Conservation (phyloP, 2,797 vertebrate species). For the Enteromius radiatus region DNA sequence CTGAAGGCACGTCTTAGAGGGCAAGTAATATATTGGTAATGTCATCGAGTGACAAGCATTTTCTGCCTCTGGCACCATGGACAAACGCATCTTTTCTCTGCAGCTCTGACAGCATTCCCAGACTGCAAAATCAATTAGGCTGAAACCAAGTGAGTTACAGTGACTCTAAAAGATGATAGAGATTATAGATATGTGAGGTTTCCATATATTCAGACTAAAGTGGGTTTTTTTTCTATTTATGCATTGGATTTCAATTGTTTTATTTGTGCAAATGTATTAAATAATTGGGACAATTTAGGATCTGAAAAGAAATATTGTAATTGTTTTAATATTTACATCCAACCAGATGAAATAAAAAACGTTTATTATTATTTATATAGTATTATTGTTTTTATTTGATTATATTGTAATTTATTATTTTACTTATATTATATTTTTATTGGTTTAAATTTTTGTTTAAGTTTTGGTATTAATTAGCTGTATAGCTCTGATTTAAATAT, state of each 20-base stretch:
- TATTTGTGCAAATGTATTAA: background rate
- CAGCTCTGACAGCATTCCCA: slow-evolving; percentile 13
- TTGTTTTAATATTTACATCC: background rate
- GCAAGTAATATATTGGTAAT: slow-evolving; percentile 41
- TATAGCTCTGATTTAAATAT: background rate
- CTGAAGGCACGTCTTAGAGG: background rate
- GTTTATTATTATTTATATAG: background rate
- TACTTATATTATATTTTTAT: too few relatives aligned
- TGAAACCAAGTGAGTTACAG: background rate
- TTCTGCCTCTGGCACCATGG: slow-evolving; percentile 26
- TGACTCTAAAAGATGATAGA: background rate
- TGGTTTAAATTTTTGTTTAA: background rate
- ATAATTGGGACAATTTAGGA: background rate
- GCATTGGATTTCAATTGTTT: background rate
- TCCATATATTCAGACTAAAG: background rate
- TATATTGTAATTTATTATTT: too few relatives aligned
- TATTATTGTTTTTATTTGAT: background rate
- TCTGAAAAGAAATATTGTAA: background rate
- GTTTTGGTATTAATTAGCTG: background rate
- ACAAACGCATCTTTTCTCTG: background rate
- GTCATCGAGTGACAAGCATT: slow-evolving; percentile 26
- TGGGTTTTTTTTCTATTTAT: background rate
- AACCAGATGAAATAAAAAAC: background rate
- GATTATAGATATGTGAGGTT: too few relatives aligned
- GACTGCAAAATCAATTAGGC: slow-evolving; percentile 28